Conservation (phyloP, 2,797 vertebrate genomes). For the Acanthornis magna region DNA sequence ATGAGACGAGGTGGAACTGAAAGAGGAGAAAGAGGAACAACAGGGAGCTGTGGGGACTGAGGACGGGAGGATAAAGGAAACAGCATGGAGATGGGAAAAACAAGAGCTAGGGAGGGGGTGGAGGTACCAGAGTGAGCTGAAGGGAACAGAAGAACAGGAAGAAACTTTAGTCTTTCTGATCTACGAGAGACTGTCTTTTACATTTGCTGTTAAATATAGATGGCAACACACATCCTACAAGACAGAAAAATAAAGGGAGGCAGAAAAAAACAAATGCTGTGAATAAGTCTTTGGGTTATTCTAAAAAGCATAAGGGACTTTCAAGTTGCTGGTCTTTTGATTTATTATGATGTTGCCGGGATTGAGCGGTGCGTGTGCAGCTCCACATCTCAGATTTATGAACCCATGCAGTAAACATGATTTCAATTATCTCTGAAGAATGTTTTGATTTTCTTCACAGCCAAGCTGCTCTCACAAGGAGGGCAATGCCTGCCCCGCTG, state of each 20-base stretch:
- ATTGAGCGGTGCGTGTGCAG: neutral
- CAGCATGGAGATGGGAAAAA: slow-evolving; percentile 22
- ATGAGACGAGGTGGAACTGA: neutral
- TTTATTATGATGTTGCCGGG: slow-evolving; percentile 3
- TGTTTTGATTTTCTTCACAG: slow-evolving; percentile 13
- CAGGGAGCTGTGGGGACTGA: neutral
- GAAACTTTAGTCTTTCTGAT: slow-evolving; percentile 39
- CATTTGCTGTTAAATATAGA: slow-evolving; percentile 50
- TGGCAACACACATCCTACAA: neutral
- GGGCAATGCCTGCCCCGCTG: neutral
- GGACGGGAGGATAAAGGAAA: slow-evolving; percentile 23
- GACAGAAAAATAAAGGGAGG: neutral
- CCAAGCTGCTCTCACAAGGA: neutral
- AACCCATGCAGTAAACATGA: slow-evolving; percentile 24
- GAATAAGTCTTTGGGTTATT: slow-evolving; percentile 22
- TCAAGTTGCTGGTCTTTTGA: slow-evolving; percentile 39
- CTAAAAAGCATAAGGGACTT: slow-evolving; percentile 24
- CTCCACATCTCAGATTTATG: neutral
- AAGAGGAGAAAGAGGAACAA: neutral
- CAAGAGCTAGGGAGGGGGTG: neutral
- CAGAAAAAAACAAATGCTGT: neutral
- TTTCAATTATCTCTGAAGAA: neutral
- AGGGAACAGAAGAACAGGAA: slow-evolving; percentile 20
- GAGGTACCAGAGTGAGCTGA: neutral
- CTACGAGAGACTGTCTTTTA: neutral